These are phyloP conservation scores for Condylura cristata DNA, from an alignment of 2,113 vertebrate genomes.

Conservation along the genomic window DNA sequence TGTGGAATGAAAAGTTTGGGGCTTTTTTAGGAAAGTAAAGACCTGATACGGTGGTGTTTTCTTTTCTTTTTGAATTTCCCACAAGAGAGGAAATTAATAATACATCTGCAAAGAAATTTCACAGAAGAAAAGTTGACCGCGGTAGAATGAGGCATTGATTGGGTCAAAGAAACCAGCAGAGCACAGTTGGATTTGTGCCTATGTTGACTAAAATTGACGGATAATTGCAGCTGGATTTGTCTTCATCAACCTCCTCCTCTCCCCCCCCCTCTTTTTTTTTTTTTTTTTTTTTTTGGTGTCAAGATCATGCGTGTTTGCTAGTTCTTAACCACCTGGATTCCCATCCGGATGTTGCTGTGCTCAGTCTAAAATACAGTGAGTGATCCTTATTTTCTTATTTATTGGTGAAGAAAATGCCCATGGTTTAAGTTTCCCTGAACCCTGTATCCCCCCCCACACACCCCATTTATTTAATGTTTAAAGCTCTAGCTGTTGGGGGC, in stretches of 20 bases:
- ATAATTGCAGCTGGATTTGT: conserved; percentile 91
- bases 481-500: not conserved
- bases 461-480: not conserved
- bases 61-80: conserved; percentile 72
- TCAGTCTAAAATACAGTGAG: conserved; percentile 85
- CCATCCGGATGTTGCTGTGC: conserved; percentile 85
- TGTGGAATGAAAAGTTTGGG: conserved; percentile 87
- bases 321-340: conserved; percentile 83
- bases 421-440: not conserved
- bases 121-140: conserved; percentile 83
- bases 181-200: conserved; percentile 86
- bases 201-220: conserved; percentile 86
- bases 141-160: conserved; percentile 70
- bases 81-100: conserved; percentile 70
- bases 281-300: conserved; percentile 81
- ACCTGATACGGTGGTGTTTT: conserved; percentile 73
- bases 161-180: conserved; percentile 71
- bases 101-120: conserved; percentile 76
- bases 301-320: conserved; percentile 76
- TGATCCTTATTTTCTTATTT: conserved; percentile 78
- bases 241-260: conserved; percentile 79
- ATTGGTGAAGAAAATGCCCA: conserved; percentile 37
- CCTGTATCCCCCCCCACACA: not conserved
- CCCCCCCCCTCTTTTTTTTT: conserved; percentile 74
- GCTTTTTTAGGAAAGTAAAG: conserved; percentile 75